phyloP scores from a whole-genome alignment of 2,113 vertebrate genomes.

The Syngnathus floridae region DNA sequence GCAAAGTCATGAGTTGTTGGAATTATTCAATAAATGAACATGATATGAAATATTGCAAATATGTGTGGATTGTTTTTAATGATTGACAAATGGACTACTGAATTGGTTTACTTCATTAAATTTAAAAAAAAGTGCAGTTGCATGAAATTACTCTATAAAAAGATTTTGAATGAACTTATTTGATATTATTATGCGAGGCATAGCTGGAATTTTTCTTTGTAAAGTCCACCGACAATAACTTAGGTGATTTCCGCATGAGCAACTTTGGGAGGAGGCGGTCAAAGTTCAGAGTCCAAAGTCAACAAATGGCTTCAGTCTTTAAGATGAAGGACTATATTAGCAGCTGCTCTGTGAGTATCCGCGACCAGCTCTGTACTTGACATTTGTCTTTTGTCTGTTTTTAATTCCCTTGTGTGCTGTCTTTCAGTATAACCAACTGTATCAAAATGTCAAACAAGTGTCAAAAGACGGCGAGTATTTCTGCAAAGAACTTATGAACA shows the following conservation, averaged over 20 bases:
- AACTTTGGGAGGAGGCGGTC: constrained; percentile 53
- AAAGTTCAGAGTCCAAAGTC: constrained; percentile 64
- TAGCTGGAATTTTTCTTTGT: constrained; percentile 41
- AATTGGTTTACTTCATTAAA: neutral
- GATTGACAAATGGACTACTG: no score
- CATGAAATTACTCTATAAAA: neutral
- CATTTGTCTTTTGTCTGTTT: no score
- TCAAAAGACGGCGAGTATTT: constrained; percentile 82
- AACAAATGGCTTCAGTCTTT: constrained; percentile 55
- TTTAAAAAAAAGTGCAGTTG: neutral
- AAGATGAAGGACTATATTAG: constrained; percentile 80
- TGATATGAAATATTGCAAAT: constrained; percentile 22
- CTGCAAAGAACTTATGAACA: constrained; percentile 79
- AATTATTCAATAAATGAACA: constrained; percentile 58
- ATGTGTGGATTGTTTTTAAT: neutral
- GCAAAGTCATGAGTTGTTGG: constrained; percentile 47
- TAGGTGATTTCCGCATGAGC: constrained; percentile 67
- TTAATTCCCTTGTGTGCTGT: constrained; percentile 2
- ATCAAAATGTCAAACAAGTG: constrained; percentile 79
- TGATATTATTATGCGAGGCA: neutral
- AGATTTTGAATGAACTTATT: neutral
- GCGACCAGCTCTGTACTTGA: constrained; percentile 5
- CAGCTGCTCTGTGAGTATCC: constrained; percentile 76
- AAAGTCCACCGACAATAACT: constrained; percentile 6
- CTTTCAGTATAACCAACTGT: constrained; percentile 79